Evolutionary conservation across 2,113 vertebrate genomes (phyloP), one percentile per base, ranked within the genome.

Genomic region (Vulpes lagopus): DNA sequence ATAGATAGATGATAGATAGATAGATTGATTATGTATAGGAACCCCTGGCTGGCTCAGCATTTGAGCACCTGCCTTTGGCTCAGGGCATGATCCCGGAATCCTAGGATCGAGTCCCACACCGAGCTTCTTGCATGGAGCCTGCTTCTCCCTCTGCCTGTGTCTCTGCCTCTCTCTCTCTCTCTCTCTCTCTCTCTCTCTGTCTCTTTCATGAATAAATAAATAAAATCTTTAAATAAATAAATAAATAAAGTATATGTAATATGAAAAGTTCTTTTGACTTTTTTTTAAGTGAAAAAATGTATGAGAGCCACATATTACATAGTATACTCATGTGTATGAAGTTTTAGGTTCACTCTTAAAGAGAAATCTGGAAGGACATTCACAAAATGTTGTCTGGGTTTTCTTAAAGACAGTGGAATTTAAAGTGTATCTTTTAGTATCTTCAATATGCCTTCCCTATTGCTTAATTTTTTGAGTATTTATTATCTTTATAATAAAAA

Each of bases 401-500:
- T 86, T 94, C 53, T 71, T 79, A 73, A 32, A 83, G 62, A 62
- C 43, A 4, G 35, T 30, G 11, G 23, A 84, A 53, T 80, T 69
- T 87, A 85, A 95, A 79, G 11, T 57, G 0, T 86, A 85, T 81
- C 51, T 60, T 23, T 94, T 80, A 71, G 25, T 35, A 79, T 14
- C 10, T 43, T 91, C 12, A 62, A 30, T 32, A 57, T 69, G 64
- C 16, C 82, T 92, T 94, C 51, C 8, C 82, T 38, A 38, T 71
- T 57, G 19, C 15, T 71, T 64, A 94, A 88, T 57, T 73, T 92
- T 59, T 43, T 53, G 8, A 32, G 0, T 71, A 23, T 38, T 78
- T 76, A 69, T 55, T 73, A 76, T 38, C 17, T 94, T 57, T 67
- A n/a, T 69, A 94, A 81, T 73, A 59, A 87, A 65, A 74, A 91